These are phyloP conservation scores for Syngnathus acus DNA, from an alignment of 2,797 vertebrate genomes.

Conservation along the genomic window DNA sequence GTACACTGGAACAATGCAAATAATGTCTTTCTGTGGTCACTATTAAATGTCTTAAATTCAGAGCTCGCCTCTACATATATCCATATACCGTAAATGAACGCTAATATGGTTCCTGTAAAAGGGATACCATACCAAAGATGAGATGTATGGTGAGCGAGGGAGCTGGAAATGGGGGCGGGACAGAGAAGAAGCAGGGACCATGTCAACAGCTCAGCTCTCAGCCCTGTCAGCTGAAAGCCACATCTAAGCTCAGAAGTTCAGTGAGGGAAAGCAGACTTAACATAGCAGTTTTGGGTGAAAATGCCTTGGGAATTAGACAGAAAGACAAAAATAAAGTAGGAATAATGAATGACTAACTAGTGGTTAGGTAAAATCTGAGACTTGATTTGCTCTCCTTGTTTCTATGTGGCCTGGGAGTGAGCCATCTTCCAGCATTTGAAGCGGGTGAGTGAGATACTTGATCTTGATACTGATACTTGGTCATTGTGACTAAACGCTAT, in stretches of 20 bases:
- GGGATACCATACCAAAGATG: conserved; percentile 11
- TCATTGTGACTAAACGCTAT: conserved; percentile 15
- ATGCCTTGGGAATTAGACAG: conserved; percentile 25
- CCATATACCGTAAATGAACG: background rate
- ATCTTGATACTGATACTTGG: conserved; percentile 36
- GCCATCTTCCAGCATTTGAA: conserved; percentile 38
- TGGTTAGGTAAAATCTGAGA: conserved; percentile 11
- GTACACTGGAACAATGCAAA: too few relatives aligned
- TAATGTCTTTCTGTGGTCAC: background rate
- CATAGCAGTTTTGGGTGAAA: conserved; percentile 18
- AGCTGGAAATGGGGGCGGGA: conserved; percentile 15
- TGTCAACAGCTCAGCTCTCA: conserved; percentile 65
- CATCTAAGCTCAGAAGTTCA: conserved; percentile 37
- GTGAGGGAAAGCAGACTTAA: conserved; percentile 37
- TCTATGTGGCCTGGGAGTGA: conserved; percentile 26
- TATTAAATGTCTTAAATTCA: background rate
- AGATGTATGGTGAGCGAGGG: too few relatives aligned
- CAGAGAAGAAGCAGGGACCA: conserved; percentile 41
- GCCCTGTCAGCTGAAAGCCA: conserved; percentile 68
- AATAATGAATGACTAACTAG: conserved; percentile 12
- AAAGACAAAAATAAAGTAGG: conserved; percentile 6
- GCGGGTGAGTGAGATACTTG: conserved; percentile 55
- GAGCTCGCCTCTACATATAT: background rate
- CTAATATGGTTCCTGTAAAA: conserved; percentile 23
- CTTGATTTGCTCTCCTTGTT: conserved; percentile 18